Evolutionary conservation across 2,797 vertebrate species (phyloP).

Genomic region (Micrastur ruficollis): DNA sequence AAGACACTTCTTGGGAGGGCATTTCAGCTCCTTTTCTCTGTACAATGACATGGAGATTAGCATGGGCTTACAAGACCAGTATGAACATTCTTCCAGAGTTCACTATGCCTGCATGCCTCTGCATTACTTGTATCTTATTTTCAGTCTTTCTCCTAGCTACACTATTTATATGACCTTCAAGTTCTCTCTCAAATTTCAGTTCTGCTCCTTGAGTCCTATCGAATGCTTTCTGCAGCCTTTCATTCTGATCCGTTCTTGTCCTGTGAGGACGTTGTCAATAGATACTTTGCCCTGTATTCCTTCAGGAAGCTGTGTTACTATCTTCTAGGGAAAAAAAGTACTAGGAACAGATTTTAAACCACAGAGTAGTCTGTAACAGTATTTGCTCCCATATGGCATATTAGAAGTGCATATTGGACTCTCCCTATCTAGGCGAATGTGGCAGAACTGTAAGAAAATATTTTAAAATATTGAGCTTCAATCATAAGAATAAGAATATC

Average conservation of each 20-base stretch:
- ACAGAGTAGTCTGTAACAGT: not conserved
- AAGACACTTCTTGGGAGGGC: not conserved
- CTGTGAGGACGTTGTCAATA: not conserved
- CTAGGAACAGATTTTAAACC: not conserved
- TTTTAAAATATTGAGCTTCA: not conserved
- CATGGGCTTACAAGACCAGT: not conserved
- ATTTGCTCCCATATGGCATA: not conserved
- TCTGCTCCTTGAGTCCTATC: not conserved
- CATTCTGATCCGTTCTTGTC: not conserved
- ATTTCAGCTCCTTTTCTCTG: not conserved
- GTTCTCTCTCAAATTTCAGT: not conserved
- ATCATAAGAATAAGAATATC: not conserved
- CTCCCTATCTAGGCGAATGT: not conserved
- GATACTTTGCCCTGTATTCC: not conserved
- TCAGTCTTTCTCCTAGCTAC: not conserved
- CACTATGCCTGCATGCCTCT: not conserved
- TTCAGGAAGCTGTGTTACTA: not conserved
- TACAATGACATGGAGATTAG: not conserved
- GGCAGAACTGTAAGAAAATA: not conserved
- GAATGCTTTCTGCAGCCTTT: not conserved
- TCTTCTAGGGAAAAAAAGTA: fast-evolving
- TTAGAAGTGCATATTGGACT: not conserved
- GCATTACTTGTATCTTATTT: not conserved
- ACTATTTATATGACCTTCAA: not conserved
- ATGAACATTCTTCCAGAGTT: not conserved